A percentile compares a stretch with the other conserved stretches of the same genome.
Evolutionary conservation across 2,113 vertebrate genomes (phyloP).

Genomic region (Cettia cetti): DNA sequence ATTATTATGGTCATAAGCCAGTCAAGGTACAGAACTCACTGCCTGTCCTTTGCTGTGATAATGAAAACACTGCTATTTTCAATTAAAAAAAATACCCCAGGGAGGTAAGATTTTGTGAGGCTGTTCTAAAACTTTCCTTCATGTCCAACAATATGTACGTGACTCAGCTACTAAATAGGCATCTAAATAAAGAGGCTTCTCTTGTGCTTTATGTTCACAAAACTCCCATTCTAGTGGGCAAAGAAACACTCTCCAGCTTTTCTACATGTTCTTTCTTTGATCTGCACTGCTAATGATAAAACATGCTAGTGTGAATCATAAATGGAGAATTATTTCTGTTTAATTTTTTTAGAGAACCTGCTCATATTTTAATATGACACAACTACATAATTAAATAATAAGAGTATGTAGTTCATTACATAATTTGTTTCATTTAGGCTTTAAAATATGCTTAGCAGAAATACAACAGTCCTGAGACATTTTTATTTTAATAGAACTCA

Average conservation of each 20-base stretch:
- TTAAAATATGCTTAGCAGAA: not conserved
- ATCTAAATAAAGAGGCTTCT: conserved; percentile 60
- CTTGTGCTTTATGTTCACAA: conserved; percentile 51
- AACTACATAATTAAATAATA: not conserved
- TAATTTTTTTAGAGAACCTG: not conserved
- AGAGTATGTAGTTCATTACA: not conserved
- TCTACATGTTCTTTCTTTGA: conserved; percentile 49
- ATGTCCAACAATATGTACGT: conserved; percentile 40
- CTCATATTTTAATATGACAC: not conserved
- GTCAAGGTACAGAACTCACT: not conserved
- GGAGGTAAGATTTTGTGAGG: not conserved
- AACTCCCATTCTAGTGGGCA: conserved; percentile 35
- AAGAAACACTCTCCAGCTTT: conserved; percentile 50
- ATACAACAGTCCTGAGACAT: not conserved
- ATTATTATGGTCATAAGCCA: not conserved
- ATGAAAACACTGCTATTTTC: not conserved
- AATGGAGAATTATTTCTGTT: not conserved
- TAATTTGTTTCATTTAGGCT: not conserved
- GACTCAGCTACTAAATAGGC: conserved; percentile 64
- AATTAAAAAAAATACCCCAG: not conserved
- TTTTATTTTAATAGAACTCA: conserved; percentile 7
- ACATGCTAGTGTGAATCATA: conserved; percentile 5
- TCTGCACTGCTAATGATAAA: conserved; percentile 22
- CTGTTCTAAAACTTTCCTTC: conserved; percentile 49
- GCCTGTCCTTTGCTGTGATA: not conserved